Percentiles rank a stretch among this genome's conserved stretches.
Conservation (phyloP, 1,140 invertebrate genomes). For the Himalopsyche phryganea region DNA sequence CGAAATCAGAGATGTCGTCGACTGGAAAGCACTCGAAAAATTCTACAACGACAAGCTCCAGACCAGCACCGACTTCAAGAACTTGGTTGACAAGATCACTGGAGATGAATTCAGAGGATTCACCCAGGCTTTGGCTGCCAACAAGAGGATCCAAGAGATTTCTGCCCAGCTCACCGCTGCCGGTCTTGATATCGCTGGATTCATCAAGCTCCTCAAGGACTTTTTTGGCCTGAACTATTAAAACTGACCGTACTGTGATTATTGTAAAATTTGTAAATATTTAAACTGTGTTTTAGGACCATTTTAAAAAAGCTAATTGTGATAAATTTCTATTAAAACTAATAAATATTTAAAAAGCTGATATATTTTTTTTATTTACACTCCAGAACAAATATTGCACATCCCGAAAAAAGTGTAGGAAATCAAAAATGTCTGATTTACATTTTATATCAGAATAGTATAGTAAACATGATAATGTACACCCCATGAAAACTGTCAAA, state of each 20-base stretch:
- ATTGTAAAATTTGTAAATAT: too few species aligned
- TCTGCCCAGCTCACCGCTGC: conserved; percentile 18
- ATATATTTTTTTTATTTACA: too few species aligned
- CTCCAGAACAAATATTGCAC: too few species aligned
- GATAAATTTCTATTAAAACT: too few species aligned
- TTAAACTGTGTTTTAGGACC: too few species aligned
- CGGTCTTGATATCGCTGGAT: conserved; percentile 15
- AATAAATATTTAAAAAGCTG: too few species aligned
- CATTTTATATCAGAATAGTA: too few species aligned
- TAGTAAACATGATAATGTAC: too few species aligned
- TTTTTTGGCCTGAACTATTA: conserved; percentile 12
- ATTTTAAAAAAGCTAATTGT: too few species aligned
- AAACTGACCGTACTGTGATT: not conserved
- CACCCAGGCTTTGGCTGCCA: conserved; percentile 11
- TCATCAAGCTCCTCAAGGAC: conserved; percentile 10
- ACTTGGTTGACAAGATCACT: conserved; percentile 9
- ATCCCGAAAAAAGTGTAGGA: too few species aligned
- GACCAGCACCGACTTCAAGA: conserved; percentile 20
- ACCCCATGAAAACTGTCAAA: too few species aligned
- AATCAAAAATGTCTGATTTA: too few species aligned
- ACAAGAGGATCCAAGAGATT: conserved; percentile 18
- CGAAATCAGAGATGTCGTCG: conserved; percentile 17
- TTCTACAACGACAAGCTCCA: conserved; percentile 16
- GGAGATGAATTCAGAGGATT: conserved; percentile 18
- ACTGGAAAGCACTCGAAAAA: conserved; percentile 8